Evolutionary conservation across 2,888 invertebrate species (phyloP), one percentile per base, ranked within the genome.

Genomic region (Caenorhabditis angaria): DNA sequence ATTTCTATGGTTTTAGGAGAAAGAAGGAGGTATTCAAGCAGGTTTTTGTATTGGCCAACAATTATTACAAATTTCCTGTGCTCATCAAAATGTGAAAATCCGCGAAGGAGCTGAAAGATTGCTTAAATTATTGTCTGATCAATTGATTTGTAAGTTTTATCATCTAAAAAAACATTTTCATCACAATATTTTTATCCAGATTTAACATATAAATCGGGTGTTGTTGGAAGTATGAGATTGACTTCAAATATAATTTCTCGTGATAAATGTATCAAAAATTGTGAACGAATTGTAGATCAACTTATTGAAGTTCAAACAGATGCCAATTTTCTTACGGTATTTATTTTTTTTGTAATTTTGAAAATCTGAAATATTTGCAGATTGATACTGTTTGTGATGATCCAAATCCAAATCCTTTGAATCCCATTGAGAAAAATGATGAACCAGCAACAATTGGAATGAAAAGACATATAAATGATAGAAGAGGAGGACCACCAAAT

Each of bases 351-450:
- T n/a, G n/a, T n/a, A n/a, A n/a, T n/a, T n/a, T n/a, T n/a, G n/a
- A n/a, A n/a, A n/a, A n/a, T n/a, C n/a, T n/a, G n/a, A 24, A 54
- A 22, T 4, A 6, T 56, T 72, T 20, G 41, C 61, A 59, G 51
- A 2, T 4, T 0, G 72, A 72, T 20, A 68, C 64, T 41, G 58
- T 72, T 8, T 72, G 68, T 25, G 72, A 72, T 48, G 72, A 72
- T 20, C 20, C 57, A 20, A 32, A 32, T 14, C 1, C n/a, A 51
- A 35, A 18, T 41, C 22, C 57, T 2, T 2, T 4, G 25, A 27
- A 24, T 20, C 10, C 6, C 48, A 24, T 61, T 10, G 65, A 71
- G 18, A 48, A 35, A 10, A 53, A 27, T 0, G 28, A 63, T 54
- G 28, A 41, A 27, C 3, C 12, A n/a, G 18, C 48, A 4, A 41